Evolutionary conservation across 2,113 vertebrate species (phyloP).

Genomic region (Pithys albifrons): DNA sequence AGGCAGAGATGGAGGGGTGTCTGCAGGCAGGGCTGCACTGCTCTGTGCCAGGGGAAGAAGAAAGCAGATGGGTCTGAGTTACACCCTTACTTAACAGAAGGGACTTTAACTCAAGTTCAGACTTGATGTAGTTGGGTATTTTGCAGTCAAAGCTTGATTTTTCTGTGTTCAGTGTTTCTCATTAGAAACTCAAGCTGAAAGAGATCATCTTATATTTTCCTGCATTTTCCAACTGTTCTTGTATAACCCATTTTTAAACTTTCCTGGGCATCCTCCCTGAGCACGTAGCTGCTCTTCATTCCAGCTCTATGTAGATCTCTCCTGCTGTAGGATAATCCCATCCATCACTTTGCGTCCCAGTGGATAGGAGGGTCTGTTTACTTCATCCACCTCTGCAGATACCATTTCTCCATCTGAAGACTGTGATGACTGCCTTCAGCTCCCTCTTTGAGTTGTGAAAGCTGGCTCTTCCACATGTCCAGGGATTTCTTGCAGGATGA

Average conservation of each 20-base stretch:
- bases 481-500: not conserved
- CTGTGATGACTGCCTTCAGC: not conserved
- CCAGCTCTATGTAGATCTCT: not conserved
- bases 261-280: not conserved
- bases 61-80: not conserved
- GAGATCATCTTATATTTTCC: not conserved
- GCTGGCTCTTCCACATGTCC: not conserved
- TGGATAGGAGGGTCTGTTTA: not conserved
- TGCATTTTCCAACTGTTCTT: not conserved
- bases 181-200: not conserved
- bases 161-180: not conserved
- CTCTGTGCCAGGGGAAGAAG: not conserved
- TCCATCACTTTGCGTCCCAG: not conserved
- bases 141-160: not conserved
- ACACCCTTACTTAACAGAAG: not conserved
- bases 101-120: not conserved
- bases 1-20: not conserved
- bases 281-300: not conserved
- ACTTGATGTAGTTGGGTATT: rapidly evolving
- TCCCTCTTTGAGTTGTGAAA: not conserved
- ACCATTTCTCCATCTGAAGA: not conserved
- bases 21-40: not conserved
- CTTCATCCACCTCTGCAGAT: not conserved
- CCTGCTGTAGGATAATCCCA: not conserved
- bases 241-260: not conserved